A percentile compares a stretch with the other conserved stretches of the same genome.
phyloP scores from a whole-genome alignment of 1,140 invertebrate genomes.

The Lamellibrachia luymesi region DNA sequence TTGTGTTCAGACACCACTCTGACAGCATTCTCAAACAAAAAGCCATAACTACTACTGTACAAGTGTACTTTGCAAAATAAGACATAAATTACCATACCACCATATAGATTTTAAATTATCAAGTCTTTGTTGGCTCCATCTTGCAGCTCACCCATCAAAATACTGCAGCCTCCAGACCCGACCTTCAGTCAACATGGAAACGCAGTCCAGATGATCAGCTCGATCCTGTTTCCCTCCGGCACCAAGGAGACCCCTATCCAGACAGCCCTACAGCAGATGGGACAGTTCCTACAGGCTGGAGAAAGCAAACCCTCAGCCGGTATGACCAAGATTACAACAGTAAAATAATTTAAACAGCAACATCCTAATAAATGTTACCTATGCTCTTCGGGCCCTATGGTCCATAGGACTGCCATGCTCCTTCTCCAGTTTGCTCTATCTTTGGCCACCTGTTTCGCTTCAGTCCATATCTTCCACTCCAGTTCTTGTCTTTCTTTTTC shows the following conservation, averaged over 20 bases:
- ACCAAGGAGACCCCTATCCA: conserved; percentile 10
- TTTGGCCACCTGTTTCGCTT: too few species aligned
- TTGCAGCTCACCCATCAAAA: conserved; percentile 21
- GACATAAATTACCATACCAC: background rate
- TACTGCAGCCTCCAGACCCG: conserved; percentile 20
- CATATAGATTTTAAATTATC: background rate
- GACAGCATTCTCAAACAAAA: too few species aligned
- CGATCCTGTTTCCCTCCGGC: conserved; percentile 27
- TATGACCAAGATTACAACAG: background rate
- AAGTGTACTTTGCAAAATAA: background rate
- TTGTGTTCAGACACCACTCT: background rate
- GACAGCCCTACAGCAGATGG: conserved; percentile 21
- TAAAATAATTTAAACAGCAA: too few species aligned
- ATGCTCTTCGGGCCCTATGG: too few species aligned
- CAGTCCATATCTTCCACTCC: too few species aligned
- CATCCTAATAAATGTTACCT: too few species aligned
- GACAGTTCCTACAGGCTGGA: conserved; percentile 16
- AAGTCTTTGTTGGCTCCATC: background rate
- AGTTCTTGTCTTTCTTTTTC: too few species aligned
- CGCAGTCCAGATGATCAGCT: conserved; percentile 22
- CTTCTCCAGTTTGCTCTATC: too few species aligned
- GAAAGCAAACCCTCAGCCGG: background rate
- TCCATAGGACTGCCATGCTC: too few species aligned
- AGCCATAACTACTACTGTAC: background rate
- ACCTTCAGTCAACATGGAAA: conserved; percentile 12